Evolutionary conservation across 35 echinoderm and acorn worm genomes (phyloP).

Genomic region (Hemicentrotus pulcherrimus): DNA sequence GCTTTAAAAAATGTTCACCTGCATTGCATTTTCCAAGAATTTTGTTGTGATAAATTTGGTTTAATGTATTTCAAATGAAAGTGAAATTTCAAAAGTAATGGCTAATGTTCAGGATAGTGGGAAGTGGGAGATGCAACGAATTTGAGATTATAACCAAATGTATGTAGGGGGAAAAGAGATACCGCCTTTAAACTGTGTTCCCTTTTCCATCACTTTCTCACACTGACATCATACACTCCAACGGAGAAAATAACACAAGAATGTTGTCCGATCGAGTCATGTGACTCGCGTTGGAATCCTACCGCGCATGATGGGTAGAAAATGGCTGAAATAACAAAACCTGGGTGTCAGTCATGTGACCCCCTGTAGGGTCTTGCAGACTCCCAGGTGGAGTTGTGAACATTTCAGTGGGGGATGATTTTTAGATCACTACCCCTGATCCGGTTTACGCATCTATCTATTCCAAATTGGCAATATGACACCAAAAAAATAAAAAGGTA

Average conservation of each 20-base stretch:
- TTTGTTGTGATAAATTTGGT: too few species aligned
- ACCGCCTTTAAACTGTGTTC: neutral
- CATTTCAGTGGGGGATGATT: neutral
- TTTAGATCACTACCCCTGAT: neutral
- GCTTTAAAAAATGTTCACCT: too few species aligned
- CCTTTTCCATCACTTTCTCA: conserved; percentile 3
- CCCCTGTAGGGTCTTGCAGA: conserved; percentile 14
- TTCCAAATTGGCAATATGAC: neutral
- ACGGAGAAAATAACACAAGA: neutral
- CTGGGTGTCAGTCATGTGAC: conserved; percentile 48
- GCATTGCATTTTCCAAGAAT: too few species aligned
- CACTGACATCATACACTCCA: neutral
- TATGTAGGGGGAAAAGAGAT: neutral
- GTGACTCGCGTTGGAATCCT: conserved; percentile 30
- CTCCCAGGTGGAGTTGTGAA: conserved; percentile 18
- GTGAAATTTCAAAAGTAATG: too few species aligned
- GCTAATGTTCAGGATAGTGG: too few species aligned
- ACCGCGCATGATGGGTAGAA: conserved; percentile 43
- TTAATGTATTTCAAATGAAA: too few species aligned
- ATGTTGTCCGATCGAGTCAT: conserved; percentile 33
- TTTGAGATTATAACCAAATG: too few species aligned
- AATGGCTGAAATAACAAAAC: conserved; percentile 52
- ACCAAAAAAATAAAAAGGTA: neutral
- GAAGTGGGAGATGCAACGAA: too few species aligned
- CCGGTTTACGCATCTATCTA: neutral